These are phyloP conservation scores for Cyclophora albipunctata DNA, from an alignment of 2,888 invertebrate species.

Conservation along the genomic window DNA sequence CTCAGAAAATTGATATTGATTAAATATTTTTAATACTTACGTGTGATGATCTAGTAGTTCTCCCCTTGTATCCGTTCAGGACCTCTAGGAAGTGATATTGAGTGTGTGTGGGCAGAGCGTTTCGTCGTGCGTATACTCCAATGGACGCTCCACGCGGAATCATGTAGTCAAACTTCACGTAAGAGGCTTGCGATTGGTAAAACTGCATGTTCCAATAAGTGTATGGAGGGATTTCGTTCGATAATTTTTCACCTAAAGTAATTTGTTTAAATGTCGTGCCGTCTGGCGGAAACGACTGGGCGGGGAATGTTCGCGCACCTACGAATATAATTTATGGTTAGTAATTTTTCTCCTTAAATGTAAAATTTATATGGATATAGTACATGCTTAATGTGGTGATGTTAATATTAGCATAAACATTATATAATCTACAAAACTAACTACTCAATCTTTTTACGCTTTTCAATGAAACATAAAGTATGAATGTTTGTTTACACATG, in stretches of 20 bases:
- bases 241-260: constrained; percentile 88
- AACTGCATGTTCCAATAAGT: constrained; percentile 99
- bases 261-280: constrained; percentile 95
- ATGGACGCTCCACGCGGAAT: constrained; percentile 94
- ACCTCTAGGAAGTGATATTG: constrained; percentile 97
- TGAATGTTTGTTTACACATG: not conserved
- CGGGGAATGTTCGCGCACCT: constrained; percentile 93
- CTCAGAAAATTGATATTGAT: too few species aligned
- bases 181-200: constrained; percentile 94
- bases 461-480: not conserved
- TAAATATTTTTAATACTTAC: constrained; percentile 74
- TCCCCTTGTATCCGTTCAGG: constrained; percentile 90
- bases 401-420: constrained; percentile 14
- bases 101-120: constrained; percentile 95
- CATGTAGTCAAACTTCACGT: constrained; percentile 95
- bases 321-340: constrained; percentile 31
- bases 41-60: constrained; percentile 88
- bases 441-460: not conserved
- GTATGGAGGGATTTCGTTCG: constrained; percentile 93
- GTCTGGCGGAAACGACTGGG: constrained; percentile 93
- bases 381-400: constrained; percentile 56
- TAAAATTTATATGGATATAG: too few species aligned
- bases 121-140: constrained; percentile 95
- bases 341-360: not conserved
- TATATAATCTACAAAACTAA: constrained; percentile 6